phyloP scores from a whole-genome alignment of 2,113 vertebrate species.

The Chionomys nivalis region DNA sequence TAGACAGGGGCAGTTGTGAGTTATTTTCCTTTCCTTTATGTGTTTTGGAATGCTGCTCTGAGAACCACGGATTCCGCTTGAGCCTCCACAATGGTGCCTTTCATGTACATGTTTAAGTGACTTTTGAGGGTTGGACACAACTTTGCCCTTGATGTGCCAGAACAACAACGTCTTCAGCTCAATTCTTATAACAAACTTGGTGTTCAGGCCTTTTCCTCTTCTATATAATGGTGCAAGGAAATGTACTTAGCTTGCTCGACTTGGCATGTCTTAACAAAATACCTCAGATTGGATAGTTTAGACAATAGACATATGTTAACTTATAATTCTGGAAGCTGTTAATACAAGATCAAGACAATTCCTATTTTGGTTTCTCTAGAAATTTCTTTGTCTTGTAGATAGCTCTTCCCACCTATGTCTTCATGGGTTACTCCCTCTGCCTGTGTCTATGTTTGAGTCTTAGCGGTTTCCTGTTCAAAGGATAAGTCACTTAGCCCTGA shows the following conservation, averaged over 20 bases:
- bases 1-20: slow-evolving; percentile 33
- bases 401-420: neutral
- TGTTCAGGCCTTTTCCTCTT: neutral
- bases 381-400: neutral
- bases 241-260: neutral
- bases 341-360: neutral
- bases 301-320: neutral
- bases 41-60: slow-evolving; percentile 59
- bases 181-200: neutral
- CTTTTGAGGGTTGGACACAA: slow-evolving; percentile 9
- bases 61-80: slow-evolving; percentile 20
- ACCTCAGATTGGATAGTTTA: neutral
- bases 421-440: neutral
- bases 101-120: neutral
- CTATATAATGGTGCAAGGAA: neutral
- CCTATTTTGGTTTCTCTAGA: neutral
- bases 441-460: neutral
- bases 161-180: neutral
- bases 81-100: neutral
- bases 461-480: neutral
- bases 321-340: neutral
- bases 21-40: slow-evolving; percentile 37
- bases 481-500: neutral
- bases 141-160: neutral
- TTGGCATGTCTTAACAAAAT: neutral